Percentiles rank a stretch among this genome's conserved stretches.
phyloP scores from a whole-genome alignment of 2,113 vertebrate genomes.

The Elgaria multicarinata region DNA sequence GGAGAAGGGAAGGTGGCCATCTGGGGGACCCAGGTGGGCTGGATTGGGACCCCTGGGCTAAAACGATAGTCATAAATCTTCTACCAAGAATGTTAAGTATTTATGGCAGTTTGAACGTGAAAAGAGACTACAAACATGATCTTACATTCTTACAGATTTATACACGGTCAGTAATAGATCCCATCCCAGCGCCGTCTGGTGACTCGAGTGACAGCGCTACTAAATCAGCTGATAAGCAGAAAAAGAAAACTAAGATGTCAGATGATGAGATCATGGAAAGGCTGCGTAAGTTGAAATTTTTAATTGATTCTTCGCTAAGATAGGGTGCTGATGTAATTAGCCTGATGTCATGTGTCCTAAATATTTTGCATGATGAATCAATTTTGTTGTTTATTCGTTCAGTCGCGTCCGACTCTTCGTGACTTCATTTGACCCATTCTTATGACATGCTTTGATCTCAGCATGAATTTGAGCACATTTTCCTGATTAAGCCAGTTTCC shows the following conservation, averaged over 20 bases:
- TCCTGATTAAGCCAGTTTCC: background rate
- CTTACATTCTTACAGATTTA: conserved; percentile 83
- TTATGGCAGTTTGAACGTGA: background rate
- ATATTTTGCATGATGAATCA: background rate
- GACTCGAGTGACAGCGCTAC: conserved; percentile 83
- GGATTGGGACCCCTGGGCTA: background rate
- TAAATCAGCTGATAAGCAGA: conserved; percentile 89
- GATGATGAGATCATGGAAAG: conserved; percentile 99
- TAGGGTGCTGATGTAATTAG: background rate
- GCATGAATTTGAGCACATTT: background rate
- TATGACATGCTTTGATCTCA: background rate
- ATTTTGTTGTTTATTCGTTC: too few species aligned
- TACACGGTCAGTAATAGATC: conserved; percentile 95
- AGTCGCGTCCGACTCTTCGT: too few species aligned
- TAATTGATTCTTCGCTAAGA: background rate
- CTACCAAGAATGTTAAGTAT: background rate
- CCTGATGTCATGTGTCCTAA: background rate
- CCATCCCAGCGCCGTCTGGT: conserved; percentile 85
- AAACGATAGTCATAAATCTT: background rate
- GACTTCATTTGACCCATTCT: background rate
- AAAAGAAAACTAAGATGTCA: conserved; percentile 97
- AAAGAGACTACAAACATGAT: background rate
- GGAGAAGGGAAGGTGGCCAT: too few species aligned
- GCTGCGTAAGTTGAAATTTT: conserved; percentile 84
- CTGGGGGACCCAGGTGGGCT: too few species aligned